Evolutionary conservation across 2,888 invertebrate genomes (phyloP), one percentile per base, ranked within the genome.

Genomic region (Nephrotoma appendiculata): DNA sequence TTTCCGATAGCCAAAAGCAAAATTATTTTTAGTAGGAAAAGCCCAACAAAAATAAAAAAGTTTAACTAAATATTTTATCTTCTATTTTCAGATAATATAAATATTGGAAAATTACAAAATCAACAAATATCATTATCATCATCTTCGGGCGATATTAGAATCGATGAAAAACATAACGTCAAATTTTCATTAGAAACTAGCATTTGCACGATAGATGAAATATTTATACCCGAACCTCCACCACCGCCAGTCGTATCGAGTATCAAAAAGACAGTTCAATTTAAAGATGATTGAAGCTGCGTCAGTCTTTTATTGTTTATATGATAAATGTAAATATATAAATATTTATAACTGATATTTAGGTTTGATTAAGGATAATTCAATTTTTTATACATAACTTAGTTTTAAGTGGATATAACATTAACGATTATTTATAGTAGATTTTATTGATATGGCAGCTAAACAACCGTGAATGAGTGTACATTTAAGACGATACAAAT

Each of bases 111-210:
- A 84, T 15, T 84, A 42, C 43, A 41, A 84, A 43, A 41, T 84
- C 84, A 84, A 84, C 84, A 42, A 84, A 84, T 84, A 42, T 84
- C 84, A 42, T 43, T 84, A 84, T 84, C 84, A 9, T 15, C 84
- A 84, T 84, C 84, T 42, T 41, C 42, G 41, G 84, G 84, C 43
- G 84, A 84, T 84, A 84, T 84, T 15, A 19, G 71, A 9, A 84
- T 15, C 1, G 85, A 85, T 44, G 85, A 85, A 19, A 44, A 85
- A 45, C 42, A 43, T 44, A 85, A 85, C 44, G 42, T 94, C 89
- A 93, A 93, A 90, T 93, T 94, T 90, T 93, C 93, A 48, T 91
- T 93, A 87, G 91, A 91, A 88, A 91, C 91, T 89, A 90, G 91
- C 86, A 91, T 92, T 85, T 92, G 92, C 88, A 92, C 91, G 87